These are phyloP conservation scores for Phataginus tricuspis DNA, from an alignment of 2,797 vertebrate genomes.

Conservation along the genomic window DNA sequence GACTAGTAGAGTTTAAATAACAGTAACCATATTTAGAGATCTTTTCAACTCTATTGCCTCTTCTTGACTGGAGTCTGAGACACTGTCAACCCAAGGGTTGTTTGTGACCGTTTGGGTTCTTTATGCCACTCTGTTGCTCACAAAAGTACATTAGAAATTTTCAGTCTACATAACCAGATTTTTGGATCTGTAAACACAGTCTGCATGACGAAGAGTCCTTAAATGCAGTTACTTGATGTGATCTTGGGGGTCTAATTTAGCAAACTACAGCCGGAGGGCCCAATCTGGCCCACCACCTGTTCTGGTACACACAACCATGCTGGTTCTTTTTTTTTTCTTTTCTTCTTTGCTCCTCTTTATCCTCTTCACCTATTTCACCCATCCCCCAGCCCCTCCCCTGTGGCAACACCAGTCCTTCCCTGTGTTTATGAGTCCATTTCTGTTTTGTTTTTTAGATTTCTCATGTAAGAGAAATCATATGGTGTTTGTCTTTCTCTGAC, in stretches of 20 bases:
- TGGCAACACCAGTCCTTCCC: too few species aligned
- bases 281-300: not conserved
- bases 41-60: not conserved
- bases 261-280: not conserved
- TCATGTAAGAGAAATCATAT: too few species aligned
- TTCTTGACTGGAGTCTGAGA: not conserved
- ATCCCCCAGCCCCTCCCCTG: too few species aligned
- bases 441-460: too few species aligned
- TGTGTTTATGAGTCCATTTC: too few species aligned
- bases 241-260: not conserved
- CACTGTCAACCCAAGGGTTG: not conserved
- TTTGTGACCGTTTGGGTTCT: not conserved
- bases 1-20: constrained; percentile 1
- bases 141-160: not conserved
- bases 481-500: too few species aligned
- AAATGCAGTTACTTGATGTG: not conserved
- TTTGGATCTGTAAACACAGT: not conserved
- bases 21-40: not conserved
- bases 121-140: not conserved
- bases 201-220: not conserved
- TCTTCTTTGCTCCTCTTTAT: too few species aligned
- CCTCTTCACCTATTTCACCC: too few species aligned
- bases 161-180: not conserved
- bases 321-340: not conserved
- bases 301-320: not conserved